Percentiles rank a stretch among this genome's conserved stretches.
phyloP scores from a whole-genome alignment of 2,888 invertebrate genomes.

The Caenorhabditis sp. region DNA sequence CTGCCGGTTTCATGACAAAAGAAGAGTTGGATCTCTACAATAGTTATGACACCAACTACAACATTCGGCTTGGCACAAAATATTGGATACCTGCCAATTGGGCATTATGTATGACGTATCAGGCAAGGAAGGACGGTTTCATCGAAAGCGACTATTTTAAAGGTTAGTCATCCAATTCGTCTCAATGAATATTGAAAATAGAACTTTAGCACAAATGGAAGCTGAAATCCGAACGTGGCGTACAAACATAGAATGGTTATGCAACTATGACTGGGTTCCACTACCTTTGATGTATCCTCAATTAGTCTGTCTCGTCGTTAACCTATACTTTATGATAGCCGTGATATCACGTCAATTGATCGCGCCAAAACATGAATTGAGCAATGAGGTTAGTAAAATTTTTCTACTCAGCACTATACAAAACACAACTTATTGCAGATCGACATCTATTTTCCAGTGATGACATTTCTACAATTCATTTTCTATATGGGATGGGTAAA shows the following conservation, averaged over 20 bases:
- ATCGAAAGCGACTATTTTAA: constrained; percentile 58
- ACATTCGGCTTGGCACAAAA: constrained; percentile 31
- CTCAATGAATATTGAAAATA: no score
- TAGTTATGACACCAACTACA: constrained; percentile 36
- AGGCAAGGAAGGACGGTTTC: constrained; percentile 55
- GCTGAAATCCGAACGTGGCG: constrained; percentile 51
- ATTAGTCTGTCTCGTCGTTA: constrained; percentile 60
- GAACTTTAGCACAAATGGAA: constrained; percentile 16
- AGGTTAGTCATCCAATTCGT: no score
- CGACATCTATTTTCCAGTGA: constrained; percentile 63
- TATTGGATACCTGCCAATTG: constrained; percentile 61
- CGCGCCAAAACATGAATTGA: constrained; percentile 37
- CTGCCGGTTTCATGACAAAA: constrained; percentile 51
- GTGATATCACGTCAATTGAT: constrained; percentile 64
- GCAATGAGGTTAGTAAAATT: constrained; percentile 31
- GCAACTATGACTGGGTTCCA: constrained; percentile 59
- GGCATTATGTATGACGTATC: constrained; percentile 53
- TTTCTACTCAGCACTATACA: background rate
- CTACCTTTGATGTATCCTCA: constrained; percentile 53
- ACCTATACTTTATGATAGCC: constrained; percentile 63
- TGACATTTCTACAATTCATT: constrained; percentile 67
- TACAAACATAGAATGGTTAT: constrained; percentile 56
- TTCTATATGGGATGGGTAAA: constrained; percentile 70
- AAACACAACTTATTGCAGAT: constrained; percentile 30
- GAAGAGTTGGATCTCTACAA: constrained; percentile 52